Conservation (phyloP, 2,113 vertebrate species). For the Scomber colias region DNA sequence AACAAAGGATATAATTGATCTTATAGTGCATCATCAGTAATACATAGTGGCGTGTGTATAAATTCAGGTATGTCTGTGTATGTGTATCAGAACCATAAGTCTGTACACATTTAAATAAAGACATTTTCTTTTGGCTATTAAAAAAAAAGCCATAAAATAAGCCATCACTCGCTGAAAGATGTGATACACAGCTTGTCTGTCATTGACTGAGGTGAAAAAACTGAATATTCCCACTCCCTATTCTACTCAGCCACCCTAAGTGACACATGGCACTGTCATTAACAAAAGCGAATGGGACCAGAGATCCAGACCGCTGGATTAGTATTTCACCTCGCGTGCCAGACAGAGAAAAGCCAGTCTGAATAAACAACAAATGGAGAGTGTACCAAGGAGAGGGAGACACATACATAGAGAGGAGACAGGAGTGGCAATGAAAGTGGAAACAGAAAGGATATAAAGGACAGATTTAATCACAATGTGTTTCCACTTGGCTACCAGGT, state of each 20-base stretch:
- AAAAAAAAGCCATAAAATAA: background rate
- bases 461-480: slow-evolving; percentile 68
- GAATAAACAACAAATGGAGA: slow-evolving; percentile 42
- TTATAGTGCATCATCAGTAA: background rate
- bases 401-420: slow-evolving; percentile 11
- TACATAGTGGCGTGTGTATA: background rate
- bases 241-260: background rate
- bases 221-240: background rate
- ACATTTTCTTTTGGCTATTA: background rate
- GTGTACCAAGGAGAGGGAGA: slow-evolving; percentile 8
- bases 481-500: slow-evolving; percentile 67
- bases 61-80: background rate
- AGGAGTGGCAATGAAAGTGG: slow-evolving; percentile 31
- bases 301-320: slow-evolving; percentile 31
- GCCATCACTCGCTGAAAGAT: background rate
- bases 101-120: background rate
- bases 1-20: background rate
- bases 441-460: slow-evolving; percentile 62
- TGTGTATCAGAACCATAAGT: background rate
- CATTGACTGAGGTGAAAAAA: background rate
- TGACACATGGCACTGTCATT: slow-evolving; percentile 32
- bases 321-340: slow-evolving; percentile 30
- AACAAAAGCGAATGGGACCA: slow-evolving; percentile 31
- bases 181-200: background rate
- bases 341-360: slow-evolving; percentile 43